phyloP scores from a whole-genome alignment of 1,140 invertebrate species.

The Drosophila arizonae region DNA sequence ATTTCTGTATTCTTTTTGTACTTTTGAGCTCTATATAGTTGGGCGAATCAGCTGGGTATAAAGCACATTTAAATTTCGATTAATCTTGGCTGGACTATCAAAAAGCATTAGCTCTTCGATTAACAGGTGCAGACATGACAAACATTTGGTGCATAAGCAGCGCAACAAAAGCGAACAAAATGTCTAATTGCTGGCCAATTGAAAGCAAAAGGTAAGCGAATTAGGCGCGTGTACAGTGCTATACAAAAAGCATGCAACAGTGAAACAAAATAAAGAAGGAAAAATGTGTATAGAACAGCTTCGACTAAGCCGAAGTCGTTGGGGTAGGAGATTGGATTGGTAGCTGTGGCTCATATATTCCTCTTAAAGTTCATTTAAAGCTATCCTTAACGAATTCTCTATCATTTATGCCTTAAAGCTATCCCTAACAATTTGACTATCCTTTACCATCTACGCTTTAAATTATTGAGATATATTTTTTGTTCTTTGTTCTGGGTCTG shows the following conservation, averaged over 20 bases:
- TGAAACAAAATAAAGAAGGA: not conserved
- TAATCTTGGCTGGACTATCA: constrained; percentile 37
- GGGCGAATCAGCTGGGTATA: constrained; percentile 21
- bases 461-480: no score
- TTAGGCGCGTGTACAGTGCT: constrained; percentile 25
- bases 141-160: constrained; percentile 15
- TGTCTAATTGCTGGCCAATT: constrained; percentile 23
- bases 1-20: constrained; percentile 7
- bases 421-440: no score
- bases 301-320: not conserved
- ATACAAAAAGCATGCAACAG: constrained; percentile 38
- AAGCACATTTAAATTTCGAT: constrained; percentile 58
- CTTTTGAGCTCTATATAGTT: constrained; percentile 24
- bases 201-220: constrained; percentile 3
- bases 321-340: not conserved
- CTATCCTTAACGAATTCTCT: not conserved
- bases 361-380: not conserved
- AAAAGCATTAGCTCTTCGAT: constrained; percentile 9
- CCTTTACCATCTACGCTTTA: no score
- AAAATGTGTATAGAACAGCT: not conserved
- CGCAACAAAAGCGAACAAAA: not conserved
- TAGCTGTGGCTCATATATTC: not conserved
- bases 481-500: no score
- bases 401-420: no score
- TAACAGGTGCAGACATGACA: constrained; percentile 13